Conservation (phyloP, 2,888 invertebrate genomes). For the Elysia crispata region DNA sequence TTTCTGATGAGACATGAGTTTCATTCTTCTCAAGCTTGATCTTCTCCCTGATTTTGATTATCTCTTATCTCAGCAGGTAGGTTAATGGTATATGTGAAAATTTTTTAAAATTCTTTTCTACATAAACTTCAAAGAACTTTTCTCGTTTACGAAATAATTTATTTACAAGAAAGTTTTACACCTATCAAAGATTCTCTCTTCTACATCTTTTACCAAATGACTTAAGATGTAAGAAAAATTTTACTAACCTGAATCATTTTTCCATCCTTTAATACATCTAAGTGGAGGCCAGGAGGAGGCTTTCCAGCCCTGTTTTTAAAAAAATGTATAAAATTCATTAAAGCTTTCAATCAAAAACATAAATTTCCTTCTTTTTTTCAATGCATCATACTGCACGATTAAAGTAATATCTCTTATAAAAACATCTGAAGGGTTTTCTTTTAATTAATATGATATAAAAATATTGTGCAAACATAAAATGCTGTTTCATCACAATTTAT, state of each 20-base stretch:
- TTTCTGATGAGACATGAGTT: too few relatives aligned
- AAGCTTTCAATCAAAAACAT: background rate
- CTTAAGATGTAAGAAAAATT: too few relatives aligned
- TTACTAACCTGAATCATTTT: conserved; percentile 89
- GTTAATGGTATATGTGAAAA: too few relatives aligned
- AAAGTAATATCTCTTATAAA: background rate
- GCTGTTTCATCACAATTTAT: too few relatives aligned
- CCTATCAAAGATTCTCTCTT: background rate
- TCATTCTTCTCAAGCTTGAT: too few relatives aligned
- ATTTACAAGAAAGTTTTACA: background rate
- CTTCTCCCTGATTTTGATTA: too few relatives aligned
- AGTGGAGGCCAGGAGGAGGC: conserved; percentile 96
- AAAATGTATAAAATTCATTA: background rate
- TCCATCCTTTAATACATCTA: conserved; percentile 97
- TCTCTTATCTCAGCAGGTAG: too few relatives aligned
- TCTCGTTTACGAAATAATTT: background rate
- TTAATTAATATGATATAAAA: background rate
- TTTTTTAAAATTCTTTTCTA: too few relatives aligned
- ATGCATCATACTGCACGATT: background rate
- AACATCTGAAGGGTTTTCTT: too few relatives aligned
- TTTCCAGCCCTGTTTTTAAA: conserved; percentile 91
- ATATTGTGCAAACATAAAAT: background rate
- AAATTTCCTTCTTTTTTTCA: background rate
- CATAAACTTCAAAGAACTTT: background rate
- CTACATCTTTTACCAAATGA: background rate